A percentile compares a stretch with the other conserved stretches of the same genome.
phyloP scores from a whole-genome alignment of 2,797 vertebrate genomes.

The Hipposideros larvatus region DNA sequence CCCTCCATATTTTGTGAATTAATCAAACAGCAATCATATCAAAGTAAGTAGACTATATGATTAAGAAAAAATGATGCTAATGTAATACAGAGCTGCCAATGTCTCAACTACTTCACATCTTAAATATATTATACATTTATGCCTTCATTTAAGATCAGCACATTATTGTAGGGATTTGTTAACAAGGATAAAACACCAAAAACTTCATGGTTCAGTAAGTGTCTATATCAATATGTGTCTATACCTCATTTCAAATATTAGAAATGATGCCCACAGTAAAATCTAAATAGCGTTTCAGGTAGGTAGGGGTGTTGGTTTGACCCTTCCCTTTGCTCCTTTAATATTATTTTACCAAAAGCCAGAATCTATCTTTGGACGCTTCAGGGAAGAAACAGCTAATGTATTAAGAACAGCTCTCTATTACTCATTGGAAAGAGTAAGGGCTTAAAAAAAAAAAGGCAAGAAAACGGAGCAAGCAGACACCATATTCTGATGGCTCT shows the following conservation, averaged over 20 bases:
- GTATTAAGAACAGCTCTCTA: background rate
- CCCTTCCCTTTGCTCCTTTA: background rate
- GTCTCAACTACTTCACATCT: background rate
- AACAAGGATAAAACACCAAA: background rate
- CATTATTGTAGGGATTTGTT: background rate
- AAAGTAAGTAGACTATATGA: conserved; percentile 17
- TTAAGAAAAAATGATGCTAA: background rate
- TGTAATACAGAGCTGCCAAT: background rate
- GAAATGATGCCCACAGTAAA: background rate
- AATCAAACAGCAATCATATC: conserved; percentile 21
- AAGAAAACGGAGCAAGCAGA: background rate
- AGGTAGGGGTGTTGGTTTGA: background rate
- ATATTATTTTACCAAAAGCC: background rate
- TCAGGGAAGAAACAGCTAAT: background rate
- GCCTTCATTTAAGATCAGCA: background rate
- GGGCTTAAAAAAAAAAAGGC: background rate
- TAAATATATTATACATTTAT: background rate
- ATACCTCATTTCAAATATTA: conserved; percentile 32
- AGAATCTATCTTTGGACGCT: background rate
- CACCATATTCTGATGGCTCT: conserved; percentile 28
- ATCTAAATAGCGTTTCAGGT: background rate
- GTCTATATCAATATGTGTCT: background rate
- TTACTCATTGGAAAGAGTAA: background rate
- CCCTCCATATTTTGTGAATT: conserved; percentile 36
- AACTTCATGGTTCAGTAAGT: background rate